Evolutionary conservation across 2,113 vertebrate species (phyloP).

Genomic region (Haemorhous mexicanus): DNA sequence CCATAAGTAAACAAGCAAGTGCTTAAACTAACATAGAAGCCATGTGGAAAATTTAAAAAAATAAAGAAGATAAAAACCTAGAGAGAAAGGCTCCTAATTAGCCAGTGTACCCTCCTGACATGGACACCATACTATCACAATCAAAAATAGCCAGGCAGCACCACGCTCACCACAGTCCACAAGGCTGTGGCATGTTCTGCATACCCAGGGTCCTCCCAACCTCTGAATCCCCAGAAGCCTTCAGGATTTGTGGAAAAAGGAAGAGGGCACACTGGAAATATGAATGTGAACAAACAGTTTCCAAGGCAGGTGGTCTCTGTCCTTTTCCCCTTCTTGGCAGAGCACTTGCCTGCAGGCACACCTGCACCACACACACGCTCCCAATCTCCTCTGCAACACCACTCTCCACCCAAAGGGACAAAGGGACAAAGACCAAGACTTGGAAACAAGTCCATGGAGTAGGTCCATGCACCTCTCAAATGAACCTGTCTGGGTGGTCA

Average conservation of each 20-base stretch:
- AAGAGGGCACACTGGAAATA: background rate
- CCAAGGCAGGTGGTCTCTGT: background rate
- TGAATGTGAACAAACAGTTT: rapidly evolving
- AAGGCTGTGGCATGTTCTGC: background rate
- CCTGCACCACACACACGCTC: rapidly evolving
- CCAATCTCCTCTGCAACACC: background rate
- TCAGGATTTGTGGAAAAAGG: background rate
- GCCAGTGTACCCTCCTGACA: background rate
- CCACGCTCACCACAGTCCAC: background rate
- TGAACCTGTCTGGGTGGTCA: background rate
- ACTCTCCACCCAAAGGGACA: background rate
- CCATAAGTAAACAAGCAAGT: background rate
- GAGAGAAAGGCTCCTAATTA: background rate
- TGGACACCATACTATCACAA: background rate
- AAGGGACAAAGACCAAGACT: background rate
- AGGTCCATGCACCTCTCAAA: background rate
- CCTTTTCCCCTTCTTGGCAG: background rate
- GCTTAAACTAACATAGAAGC: background rate
- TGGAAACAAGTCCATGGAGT: background rate
- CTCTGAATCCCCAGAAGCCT: background rate
- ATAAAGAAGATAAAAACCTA: rapidly evolving
- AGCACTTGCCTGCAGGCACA: background rate
- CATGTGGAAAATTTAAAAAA: rapidly evolving
- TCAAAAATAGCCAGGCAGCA: background rate
- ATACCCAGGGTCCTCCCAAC: background rate